Evolutionary conservation across 2,797 vertebrate genomes (phyloP).

Genomic region (Leptodactylus fallax): DNA sequence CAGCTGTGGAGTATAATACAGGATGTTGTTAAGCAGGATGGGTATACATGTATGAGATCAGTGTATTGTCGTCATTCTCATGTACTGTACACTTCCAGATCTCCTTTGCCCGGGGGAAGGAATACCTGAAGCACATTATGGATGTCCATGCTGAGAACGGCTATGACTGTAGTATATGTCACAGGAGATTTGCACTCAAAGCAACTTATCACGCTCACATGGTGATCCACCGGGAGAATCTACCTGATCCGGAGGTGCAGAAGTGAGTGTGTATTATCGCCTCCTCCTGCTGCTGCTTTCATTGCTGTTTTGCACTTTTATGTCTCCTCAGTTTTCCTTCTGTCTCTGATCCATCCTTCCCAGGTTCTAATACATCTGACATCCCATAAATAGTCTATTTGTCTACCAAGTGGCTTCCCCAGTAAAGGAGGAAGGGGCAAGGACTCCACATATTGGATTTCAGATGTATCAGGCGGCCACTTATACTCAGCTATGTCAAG

Average conservation of each 20-base stretch:
- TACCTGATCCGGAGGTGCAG: constrained; percentile 95
- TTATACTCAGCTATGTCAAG: too few relatives aligned
- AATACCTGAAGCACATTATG: constrained; percentile 97
- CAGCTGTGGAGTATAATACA: too few relatives aligned
- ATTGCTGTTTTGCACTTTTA: too few relatives aligned
- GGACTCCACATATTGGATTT: too few relatives aligned
- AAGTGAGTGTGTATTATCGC: constrained; percentile 80
- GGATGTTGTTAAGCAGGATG: too few relatives aligned
- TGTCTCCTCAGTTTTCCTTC: neutral
- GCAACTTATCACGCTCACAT: constrained; percentile 98
- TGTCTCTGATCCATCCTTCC: too few relatives aligned
- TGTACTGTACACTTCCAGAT: constrained; percentile 75
- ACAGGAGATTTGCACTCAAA: constrained; percentile 94
- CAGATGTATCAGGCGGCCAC: too few relatives aligned
- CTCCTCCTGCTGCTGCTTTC: neutral
- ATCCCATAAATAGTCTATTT: too few relatives aligned
- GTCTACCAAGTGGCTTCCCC: too few relatives aligned
- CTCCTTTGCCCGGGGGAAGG: constrained; percentile 93
- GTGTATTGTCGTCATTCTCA: too few relatives aligned
- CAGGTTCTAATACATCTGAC: too few relatives aligned
- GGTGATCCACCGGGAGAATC: constrained; percentile 97
- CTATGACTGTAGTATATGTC: constrained; percentile 93
- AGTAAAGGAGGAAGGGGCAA: too few relatives aligned
- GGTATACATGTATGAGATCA: neutral
- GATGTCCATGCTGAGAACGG: constrained; percentile 97